Conservation (phyloP, 2,888 invertebrate genomes). For the Hypolimnas misippus region DNA sequence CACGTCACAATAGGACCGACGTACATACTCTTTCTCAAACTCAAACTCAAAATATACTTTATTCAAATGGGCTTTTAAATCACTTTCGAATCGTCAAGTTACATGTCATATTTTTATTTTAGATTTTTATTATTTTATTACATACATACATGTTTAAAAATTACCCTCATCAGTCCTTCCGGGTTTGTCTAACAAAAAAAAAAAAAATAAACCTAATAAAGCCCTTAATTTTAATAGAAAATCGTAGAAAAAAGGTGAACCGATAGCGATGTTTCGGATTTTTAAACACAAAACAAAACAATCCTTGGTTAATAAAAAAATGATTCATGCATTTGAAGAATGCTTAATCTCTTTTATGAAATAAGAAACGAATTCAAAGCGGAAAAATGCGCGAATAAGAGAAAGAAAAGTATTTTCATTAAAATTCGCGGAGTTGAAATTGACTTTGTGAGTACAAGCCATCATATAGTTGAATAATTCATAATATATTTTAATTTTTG, state of each 20-base stretch:
- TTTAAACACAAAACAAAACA: slow-evolving; percentile 25
- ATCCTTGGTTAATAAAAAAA: slow-evolving; percentile 26
- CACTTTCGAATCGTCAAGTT: too few relatives aligned
- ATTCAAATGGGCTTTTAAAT: too few relatives aligned
- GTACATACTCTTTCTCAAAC: too few relatives aligned
- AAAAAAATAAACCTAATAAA: background rate
- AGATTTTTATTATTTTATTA: too few relatives aligned
- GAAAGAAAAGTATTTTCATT: slow-evolving; percentile 62
- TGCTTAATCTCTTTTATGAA: slow-evolving; percentile 65
- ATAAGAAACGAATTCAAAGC: slow-evolving; percentile 57
- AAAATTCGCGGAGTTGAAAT: slow-evolving; percentile 42
- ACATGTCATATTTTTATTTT: too few relatives aligned
- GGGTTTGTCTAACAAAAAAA: too few relatives aligned
- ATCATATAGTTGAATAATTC: slow-evolving; percentile 45
- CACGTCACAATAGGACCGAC: too few relatives aligned
- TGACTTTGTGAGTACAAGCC: slow-evolving; percentile 46
- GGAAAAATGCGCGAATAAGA: slow-evolving; percentile 54
- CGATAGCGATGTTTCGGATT: background rate
- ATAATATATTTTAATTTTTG: slow-evolving; percentile 44
- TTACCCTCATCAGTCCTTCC: too few relatives aligned
- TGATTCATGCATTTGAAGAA: slow-evolving; percentile 51
- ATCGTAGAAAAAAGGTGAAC: background rate
- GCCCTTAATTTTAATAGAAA: background rate
- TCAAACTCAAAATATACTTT: too few relatives aligned
- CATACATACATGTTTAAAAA: too few relatives aligned